Evolutionary conservation across 2,888 invertebrate genomes (phyloP).

Genomic region (Chloromyia formosa): DNA sequence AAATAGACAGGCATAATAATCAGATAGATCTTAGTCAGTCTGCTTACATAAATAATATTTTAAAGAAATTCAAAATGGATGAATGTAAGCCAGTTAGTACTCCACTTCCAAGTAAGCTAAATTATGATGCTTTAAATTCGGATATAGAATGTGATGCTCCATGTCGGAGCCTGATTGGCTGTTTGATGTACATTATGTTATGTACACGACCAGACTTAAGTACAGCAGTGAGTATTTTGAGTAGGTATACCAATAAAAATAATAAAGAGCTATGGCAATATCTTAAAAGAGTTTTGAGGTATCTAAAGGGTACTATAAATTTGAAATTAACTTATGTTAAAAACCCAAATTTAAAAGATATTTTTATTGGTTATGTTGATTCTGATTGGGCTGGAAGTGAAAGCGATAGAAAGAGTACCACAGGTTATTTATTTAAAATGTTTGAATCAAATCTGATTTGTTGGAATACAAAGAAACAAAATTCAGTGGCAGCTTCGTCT

Average conservation of each 20-base stretch:
- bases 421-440: slow-evolving; percentile 45
- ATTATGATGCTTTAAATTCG: slow-evolving; percentile 52
- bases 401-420: slow-evolving; percentile 48
- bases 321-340: slow-evolving; percentile 41
- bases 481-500: slow-evolving; percentile 41
- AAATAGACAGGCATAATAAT: slow-evolving; percentile 46
- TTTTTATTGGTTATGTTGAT: neutral
- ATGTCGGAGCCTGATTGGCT: slow-evolving; percentile 51
- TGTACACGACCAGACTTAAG: slow-evolving; percentile 50
- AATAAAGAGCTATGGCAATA: slow-evolving; percentile 51
- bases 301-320: slow-evolving; percentile 10
- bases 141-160: slow-evolving; percentile 52
- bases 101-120: slow-evolving; percentile 52
- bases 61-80: slow-evolving; percentile 54
- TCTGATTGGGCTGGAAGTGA: neutral
- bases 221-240: slow-evolving; percentile 35
- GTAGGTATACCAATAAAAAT: slow-evolving; percentile 51
- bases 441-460: slow-evolving; percentile 43
- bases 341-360: slow-evolving; percentile 14
- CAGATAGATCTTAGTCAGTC: slow-evolving; percentile 48
- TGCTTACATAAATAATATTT: slow-evolving; percentile 50
- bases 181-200: slow-evolving; percentile 51
- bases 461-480: slow-evolving; percentile 47
- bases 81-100: slow-evolving; percentile 52
- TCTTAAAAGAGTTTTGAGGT: too few relatives aligned